Evolutionary conservation across 2,888 invertebrate species (phyloP), one percentile per base, ranked within the genome.

Genomic region (Phlogophora meticulosa): DNA sequence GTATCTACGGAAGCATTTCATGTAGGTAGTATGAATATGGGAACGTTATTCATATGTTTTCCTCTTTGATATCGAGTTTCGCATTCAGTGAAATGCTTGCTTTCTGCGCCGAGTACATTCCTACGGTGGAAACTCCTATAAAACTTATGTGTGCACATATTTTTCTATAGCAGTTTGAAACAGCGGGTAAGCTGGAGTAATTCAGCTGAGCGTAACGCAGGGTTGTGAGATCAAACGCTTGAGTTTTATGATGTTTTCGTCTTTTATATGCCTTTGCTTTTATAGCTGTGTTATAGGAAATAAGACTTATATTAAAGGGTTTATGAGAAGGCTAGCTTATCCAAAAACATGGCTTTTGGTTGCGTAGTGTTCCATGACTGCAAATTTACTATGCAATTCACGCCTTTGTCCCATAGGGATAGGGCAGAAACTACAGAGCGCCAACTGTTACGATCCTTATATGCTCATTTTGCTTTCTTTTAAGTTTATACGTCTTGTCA

Each of bases 61-160:
- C 34, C 53, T 52, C 70, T 81, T 83, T 72, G 58, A 72, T 81
- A 82, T 83, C 57, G 66, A 70, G 70, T 67, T 69, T 67, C 58
- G 46, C 61, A 76, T 82, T 80, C 74, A 79, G 38, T 34, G 61
- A 62, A 83, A 71, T 72, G 57, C 60, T 70, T 78, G 63, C 64
- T 77, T 51, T 57, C 46, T 61, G 46, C 69, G 56, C 70, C 22
- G 66, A 73, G 65, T 57, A 73, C 78, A 70, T 80, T 76, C 64
- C 64, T 76, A 36, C 48, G 40, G n/a, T 59, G 52, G 36, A 56
- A 69, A 78, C 62, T 72, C 60, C 56, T 66, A 72, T 74, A 69
- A 68, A 66, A 64, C 60, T 78, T 62, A 48, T 66, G 65, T 73
- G 74, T 57, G 60, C 58, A 61, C 66, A 78, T 82, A 77, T 78